phyloP scores from a whole-genome alignment of 2,113 vertebrate genomes.

The Syngnathoides biaculeatus region DNA sequence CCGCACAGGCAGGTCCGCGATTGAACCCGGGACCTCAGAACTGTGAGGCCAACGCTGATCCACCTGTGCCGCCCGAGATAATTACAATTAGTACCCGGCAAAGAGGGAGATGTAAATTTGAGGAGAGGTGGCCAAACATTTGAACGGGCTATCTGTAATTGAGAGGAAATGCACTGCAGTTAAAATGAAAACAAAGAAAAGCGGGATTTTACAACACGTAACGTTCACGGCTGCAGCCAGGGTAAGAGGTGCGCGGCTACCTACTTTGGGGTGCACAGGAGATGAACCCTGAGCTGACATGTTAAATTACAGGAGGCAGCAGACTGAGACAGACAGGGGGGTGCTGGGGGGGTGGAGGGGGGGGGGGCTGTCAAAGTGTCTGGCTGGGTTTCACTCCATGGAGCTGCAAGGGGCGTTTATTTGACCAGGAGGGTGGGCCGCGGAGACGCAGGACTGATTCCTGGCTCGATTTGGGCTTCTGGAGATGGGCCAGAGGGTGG shows the following conservation, averaged over 20 bases:
- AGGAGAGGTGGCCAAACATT: not conserved
- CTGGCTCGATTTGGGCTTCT: constrained; percentile 51
- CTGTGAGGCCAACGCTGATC: too few species aligned
- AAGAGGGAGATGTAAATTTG: not conserved
- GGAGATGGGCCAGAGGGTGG: constrained; percentile 48
- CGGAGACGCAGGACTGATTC: constrained; percentile 57
- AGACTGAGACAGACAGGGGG: constrained; percentile 62
- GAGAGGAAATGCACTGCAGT: not conserved
- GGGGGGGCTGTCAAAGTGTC: constrained; percentile 58
- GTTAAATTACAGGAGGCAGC: constrained; percentile 69
- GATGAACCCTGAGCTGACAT: constrained; percentile 56
- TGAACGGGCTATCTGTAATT: not conserved
- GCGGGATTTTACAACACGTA: not conserved
- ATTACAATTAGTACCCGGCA: too few species aligned
- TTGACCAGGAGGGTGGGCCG: constrained; percentile 49
- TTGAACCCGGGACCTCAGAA: too few species aligned
- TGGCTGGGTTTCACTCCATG: constrained; percentile 54
- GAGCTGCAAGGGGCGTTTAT: constrained; percentile 46
- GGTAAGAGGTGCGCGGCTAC: constrained; percentile 9
- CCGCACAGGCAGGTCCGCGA: too few species aligned
- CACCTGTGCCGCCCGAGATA: too few species aligned
- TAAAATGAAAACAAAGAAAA: not conserved
- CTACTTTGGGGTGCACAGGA: constrained; percentile 21
- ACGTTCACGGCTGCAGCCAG: not conserved
- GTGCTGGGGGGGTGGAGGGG: constrained; percentile 17